Evolutionary conservation across 2,888 invertebrate species (phyloP), one percentile per base, ranked within the genome.

Genomic region (Chaetogeoica ovagalla): DNA sequence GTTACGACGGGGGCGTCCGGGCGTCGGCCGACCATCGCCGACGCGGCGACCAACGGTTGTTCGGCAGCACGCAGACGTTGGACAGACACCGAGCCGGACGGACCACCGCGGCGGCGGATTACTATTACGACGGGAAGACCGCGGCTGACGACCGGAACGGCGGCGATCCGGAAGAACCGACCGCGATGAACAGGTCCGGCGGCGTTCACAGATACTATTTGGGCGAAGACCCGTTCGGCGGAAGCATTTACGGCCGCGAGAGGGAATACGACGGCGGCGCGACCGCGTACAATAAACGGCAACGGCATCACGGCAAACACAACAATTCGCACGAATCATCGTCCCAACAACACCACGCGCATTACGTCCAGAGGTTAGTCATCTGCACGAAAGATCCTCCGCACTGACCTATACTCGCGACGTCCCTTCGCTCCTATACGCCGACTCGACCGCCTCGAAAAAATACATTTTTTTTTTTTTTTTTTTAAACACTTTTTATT

Each of bases 161-260:
- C 85, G 84, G 88, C 84, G 82, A 82, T 9, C 43, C 43, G 43
- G 43, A 30, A 30, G 30, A 30, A 30, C 30, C 43, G 75, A 57
- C 62, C 39, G 60, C 70, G 57, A 55, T 43, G 43, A 43, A 43
- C 48, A 9, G 48, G 13, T 48, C 48, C 23, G 30, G 30, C 30
- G 30, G 30, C 30, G 89, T 92, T 83, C 93, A 93, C 85, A 90
- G 92, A 83, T 94, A 94, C 87, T 94, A 94, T 86, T 89, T 94
- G 83, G 94, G 94, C 60, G 94, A 94, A 87, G 94, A 94, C 88
- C 94, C 94, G 48, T 94, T 93, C 86, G 92, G 91, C 81, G 91
- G 91, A 39, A 93, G 92, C 87, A 92, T 94, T 85, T 94, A 93
- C 86, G 93, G 94, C 83, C 90, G 93, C 85, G 94, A 94, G 87